A percentile compares a stretch with the other conserved stretches of the same genome.
Evolutionary conservation across 1,140 invertebrate genomes (phyloP).

Genomic region (Sycophaga agraensis): DNA sequence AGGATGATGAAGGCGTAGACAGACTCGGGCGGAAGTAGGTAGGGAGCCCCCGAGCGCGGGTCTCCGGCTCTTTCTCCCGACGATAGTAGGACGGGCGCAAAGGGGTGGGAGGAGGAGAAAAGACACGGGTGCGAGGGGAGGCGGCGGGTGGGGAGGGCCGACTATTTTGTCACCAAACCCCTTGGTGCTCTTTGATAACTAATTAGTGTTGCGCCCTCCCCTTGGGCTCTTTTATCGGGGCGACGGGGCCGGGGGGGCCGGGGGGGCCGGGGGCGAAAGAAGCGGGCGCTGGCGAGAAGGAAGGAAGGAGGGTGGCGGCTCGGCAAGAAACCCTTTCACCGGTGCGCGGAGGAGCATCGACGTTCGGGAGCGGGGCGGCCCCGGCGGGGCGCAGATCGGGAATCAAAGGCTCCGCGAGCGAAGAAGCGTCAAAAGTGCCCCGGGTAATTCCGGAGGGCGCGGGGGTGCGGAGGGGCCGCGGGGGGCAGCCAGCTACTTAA

Average conservation of each 20-base stretch:
- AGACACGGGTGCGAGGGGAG: slow-evolving; percentile 11
- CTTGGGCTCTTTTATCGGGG: slow-evolving; percentile 53
- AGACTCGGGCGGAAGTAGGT: slow-evolving; percentile 12
- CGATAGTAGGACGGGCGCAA: not conserved
- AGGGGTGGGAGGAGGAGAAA: not conserved
- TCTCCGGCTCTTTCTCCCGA: not conserved
- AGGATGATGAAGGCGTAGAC: slow-evolving; percentile 17
- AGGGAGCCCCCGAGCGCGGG: too few relatives aligned
- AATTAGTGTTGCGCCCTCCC: slow-evolving; percentile 54
- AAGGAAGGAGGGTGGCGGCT: slow-evolving; percentile 20
- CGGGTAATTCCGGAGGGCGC: slow-evolving; percentile 16
- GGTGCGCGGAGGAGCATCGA: slow-evolving; percentile 36
- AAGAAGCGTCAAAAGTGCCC: slow-evolving; percentile 43
- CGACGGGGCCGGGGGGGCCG: slow-evolving; percentile 33
- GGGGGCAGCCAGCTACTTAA: slow-evolving; percentile 1
- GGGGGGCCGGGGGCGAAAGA: slow-evolving; percentile 27
- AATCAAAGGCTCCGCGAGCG: slow-evolving; percentile 43
- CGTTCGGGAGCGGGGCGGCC: slow-evolving; percentile 31
- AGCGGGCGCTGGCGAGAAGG: slow-evolving; percentile 20
- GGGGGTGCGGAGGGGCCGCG: slow-evolving; percentile 9
- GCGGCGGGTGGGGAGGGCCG: slow-evolving; percentile 28
- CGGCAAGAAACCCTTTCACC: slow-evolving; percentile 41
- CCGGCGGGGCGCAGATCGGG: slow-evolving; percentile 36
- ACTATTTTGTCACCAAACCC: slow-evolving; percentile 56
- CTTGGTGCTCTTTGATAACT: slow-evolving; percentile 58